phyloP scores from a whole-genome alignment of 2,888 invertebrate species.

The Polydrusus tereticollis region DNA sequence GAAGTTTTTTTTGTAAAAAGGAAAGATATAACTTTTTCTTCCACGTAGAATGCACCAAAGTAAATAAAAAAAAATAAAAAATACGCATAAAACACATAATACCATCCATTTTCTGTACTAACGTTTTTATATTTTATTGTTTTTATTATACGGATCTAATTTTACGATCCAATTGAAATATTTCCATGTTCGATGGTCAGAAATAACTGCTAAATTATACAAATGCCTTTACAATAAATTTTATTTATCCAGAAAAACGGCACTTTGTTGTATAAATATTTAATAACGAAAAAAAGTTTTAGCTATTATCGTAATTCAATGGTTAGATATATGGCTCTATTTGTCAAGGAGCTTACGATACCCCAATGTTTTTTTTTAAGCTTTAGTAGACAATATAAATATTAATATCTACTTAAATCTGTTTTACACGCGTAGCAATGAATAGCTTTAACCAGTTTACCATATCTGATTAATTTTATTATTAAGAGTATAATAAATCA shows the following conservation, averaged over 20 bases:
- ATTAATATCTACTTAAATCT: too few relatives aligned
- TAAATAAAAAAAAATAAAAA: not conserved
- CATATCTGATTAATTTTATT: too few relatives aligned
- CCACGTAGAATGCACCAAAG: not conserved
- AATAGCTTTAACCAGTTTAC: too few relatives aligned
- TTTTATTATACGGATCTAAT: conserved; percentile 48
- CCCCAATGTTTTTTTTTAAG: too few relatives aligned
- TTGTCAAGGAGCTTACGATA: not conserved
- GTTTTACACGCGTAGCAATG: too few relatives aligned
- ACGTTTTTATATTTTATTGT: conserved; percentile 45
- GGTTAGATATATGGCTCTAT: not conserved
- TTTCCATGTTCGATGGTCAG: conserved; percentile 51
- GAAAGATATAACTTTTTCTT: too few relatives aligned
- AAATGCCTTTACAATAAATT: conserved; percentile 37
- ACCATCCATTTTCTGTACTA: conserved; percentile 1
- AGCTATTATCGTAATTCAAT: not conserved
- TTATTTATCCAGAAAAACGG: conserved; percentile 20
- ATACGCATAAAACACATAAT: not conserved
- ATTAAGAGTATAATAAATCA: too few relatives aligned
- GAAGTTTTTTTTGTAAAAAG: too few relatives aligned
- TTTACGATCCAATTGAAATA: conserved; percentile 48
- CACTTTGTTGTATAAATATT: conserved; percentile 37
- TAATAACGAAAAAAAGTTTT: conserved; percentile 25
- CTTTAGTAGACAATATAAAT: too few relatives aligned
- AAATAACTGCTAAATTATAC: conserved; percentile 51